A percentile compares a stretch with the other conserved stretches of the same genome.
Evolutionary conservation across 2,797 vertebrate genomes (phyloP).

Genomic region (Thunnus albacares): DNA sequence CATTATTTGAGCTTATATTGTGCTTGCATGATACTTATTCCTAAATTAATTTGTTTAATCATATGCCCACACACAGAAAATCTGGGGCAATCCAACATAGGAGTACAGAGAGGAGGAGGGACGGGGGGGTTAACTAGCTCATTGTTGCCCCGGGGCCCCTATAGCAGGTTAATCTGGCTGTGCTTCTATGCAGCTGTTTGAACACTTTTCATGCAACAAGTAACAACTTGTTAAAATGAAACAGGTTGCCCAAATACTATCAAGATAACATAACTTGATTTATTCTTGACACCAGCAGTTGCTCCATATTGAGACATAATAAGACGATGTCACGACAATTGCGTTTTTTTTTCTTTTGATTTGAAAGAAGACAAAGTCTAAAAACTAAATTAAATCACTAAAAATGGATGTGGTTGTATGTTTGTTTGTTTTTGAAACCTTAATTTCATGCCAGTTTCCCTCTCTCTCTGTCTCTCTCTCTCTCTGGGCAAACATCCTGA

Average conservation of each 20-base stretch:
- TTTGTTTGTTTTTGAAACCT: neutral
- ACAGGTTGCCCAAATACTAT: neutral
- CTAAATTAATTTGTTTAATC: no score
- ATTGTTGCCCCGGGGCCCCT: neutral
- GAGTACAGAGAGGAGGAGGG: neutral
- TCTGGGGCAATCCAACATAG: no score
- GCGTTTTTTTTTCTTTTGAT: neutral
- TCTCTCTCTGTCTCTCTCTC: neutral
- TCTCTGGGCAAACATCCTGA: constrained; percentile 27
- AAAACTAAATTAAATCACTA: neutral
- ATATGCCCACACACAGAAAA: no score
- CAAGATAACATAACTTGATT: neutral
- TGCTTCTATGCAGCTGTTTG: neutral
- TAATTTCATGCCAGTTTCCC: constrained; percentile 27
- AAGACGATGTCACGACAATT: neutral
- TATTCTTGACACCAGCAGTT: no score
- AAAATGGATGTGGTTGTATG: neutral
- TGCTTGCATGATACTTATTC: no score
- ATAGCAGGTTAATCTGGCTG: neutral
- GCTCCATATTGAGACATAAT: neutral
- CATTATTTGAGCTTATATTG: no score
- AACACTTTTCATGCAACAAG: no score
- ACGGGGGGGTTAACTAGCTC: neutral
- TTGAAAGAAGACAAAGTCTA: neutral
- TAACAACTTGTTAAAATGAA: neutral